These are phyloP conservation scores for Campoplex capitator DNA, from an alignment of 2,888 invertebrate genomes.

Conservation along the genomic window DNA sequence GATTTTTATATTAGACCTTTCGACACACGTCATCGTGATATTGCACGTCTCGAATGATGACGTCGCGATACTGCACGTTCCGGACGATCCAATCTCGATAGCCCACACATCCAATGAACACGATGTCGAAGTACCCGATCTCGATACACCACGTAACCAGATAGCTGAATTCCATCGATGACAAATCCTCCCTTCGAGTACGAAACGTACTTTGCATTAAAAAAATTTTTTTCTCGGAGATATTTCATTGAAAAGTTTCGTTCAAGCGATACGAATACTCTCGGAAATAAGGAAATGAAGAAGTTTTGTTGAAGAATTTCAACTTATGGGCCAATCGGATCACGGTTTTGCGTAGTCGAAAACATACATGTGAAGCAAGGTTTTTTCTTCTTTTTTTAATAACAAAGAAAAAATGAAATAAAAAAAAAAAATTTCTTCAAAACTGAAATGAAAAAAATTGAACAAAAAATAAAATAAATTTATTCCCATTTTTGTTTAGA, in stretches of 20 bases:
- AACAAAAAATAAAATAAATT: no score
- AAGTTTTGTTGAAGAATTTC: background rate
- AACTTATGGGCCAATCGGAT: no score
- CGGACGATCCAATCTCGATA: constrained; percentile 19
- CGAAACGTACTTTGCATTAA: background rate
- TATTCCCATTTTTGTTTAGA: no score
- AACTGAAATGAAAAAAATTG: no score
- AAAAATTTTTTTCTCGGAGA: background rate
- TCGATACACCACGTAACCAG: constrained; percentile 26
- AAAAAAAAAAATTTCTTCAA: no score
- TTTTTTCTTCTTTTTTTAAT: no score
- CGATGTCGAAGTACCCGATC: constrained; percentile 1
- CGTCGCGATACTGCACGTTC: constrained; percentile 16
- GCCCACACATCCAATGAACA: background rate
- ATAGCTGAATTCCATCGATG: background rate
- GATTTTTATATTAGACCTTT: constrained; percentile 13
- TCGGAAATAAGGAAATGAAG: background rate
- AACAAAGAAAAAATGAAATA: no score
- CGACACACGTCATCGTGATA: constrained; percentile 7
- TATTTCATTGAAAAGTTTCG: background rate
- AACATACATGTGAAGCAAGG: no score
- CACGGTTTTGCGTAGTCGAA: no score
- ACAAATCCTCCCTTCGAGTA: background rate
- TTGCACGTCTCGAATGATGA: constrained; percentile 21
- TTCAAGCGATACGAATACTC: background rate